These are phyloP conservation scores for Trachymyrmex cornetzi DNA, from an alignment of 1,140 invertebrate genomes.

Conservation along the genomic window DNA sequence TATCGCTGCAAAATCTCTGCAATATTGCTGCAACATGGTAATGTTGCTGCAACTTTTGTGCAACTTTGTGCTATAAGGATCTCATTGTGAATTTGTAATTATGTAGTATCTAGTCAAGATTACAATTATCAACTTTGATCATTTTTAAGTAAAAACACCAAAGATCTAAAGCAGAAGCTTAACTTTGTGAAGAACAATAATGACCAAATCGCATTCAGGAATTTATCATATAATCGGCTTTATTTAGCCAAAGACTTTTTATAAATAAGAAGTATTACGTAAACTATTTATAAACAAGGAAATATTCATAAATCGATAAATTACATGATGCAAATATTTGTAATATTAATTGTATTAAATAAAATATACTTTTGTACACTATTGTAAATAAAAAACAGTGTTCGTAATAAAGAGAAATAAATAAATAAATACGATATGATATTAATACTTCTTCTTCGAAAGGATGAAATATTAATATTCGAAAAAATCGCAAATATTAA, in stretches of 20 bases:
- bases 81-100: conserved; percentile 37
- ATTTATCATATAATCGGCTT: neutral
- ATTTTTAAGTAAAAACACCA: conserved; percentile 27
- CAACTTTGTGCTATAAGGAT: no score
- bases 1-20: no score
- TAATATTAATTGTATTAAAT: conserved; percentile 20
- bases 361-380: conserved; percentile 43
- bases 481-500: neutral
- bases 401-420: neutral
- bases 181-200: neutral
- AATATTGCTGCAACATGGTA: no score
- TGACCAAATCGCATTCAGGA: neutral
- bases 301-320: neutral
- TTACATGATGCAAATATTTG: neutral
- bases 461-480: neutral
- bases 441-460: conserved; percentile 10
- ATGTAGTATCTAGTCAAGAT: conserved; percentile 65
- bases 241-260: conserved; percentile 36
- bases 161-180: conserved; percentile 15
- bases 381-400: conserved; percentile 70
- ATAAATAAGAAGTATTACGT: conserved; percentile 24
- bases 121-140: conserved; percentile 5
- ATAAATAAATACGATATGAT: conserved; percentile 13
- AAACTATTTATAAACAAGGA: neutral
- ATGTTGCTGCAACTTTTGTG: no score